phyloP scores from a whole-genome alignment of 2,797 vertebrate genomes.

The Anabas testudineus region DNA sequence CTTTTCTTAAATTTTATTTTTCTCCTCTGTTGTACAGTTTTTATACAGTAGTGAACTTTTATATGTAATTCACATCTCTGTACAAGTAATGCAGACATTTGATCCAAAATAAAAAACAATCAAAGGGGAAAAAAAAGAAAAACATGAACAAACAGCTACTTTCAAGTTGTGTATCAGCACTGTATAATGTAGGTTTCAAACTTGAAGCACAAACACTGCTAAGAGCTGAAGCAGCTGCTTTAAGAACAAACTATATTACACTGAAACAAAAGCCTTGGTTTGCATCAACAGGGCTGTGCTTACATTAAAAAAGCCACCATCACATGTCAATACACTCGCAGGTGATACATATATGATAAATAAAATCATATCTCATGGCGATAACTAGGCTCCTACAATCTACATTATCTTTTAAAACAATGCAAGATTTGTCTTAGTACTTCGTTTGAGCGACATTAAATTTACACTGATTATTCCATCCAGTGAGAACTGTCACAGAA shows the following conservation, averaged over 20 bases:
- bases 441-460: not conserved
- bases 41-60: slow-evolving; percentile 38
- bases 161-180: slow-evolving; percentile 16
- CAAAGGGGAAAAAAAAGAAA: not conserved
- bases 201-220: slow-evolving; percentile 25
- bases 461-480: not conserved
- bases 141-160: slow-evolving; percentile 4
- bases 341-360: slow-evolving; percentile 25
- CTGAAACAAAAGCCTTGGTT: slow-evolving; percentile 6
- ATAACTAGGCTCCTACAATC: slow-evolving; percentile 12
- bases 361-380: not conserved
- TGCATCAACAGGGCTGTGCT: slow-evolving; percentile 16
- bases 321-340: slow-evolving; percentile 42
- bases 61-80: slow-evolving; percentile 42
- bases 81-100: slow-evolving; percentile 47
- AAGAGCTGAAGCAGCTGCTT: slow-evolving; percentile 39
- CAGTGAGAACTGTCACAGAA: not conserved
- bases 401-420: slow-evolving; percentile 30
- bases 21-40: slow-evolving; percentile 21
- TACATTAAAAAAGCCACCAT: slow-evolving; percentile 25
- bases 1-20: slow-evolving; percentile 48
- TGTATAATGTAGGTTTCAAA: slow-evolving; percentile 22
- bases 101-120: slow-evolving; percentile 9
- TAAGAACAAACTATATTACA: slow-evolving; percentile 23
- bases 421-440: not conserved